A percentile compares a stretch with the other conserved stretches of the same genome.
Conservation (phyloP, 2,888 invertebrate species). For the Heterodera filipjevi region DNA sequence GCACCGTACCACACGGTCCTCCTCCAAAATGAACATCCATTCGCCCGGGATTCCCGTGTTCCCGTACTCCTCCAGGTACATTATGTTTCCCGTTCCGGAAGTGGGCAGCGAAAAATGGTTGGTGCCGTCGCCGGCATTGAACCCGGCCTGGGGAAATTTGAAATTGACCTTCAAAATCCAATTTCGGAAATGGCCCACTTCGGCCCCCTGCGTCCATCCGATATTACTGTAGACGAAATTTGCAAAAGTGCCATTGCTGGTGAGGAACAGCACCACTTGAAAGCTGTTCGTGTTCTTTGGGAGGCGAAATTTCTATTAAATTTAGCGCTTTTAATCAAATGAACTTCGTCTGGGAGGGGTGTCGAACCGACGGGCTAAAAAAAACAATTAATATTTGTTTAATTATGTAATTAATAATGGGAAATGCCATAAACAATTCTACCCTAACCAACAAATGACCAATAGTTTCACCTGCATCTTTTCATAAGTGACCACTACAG, state of each 20-base stretch:
- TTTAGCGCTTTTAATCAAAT: background rate
- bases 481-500: conserved; percentile 62
- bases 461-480: conserved; percentile 62
- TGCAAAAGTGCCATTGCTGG: conserved; percentile 62
- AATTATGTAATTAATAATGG: background rate
- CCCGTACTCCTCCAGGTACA: conserved; percentile 64
- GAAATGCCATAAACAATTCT: no score
- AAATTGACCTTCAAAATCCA: background rate
- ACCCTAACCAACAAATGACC: no score
- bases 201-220: conserved; percentile 65
- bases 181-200: conserved; percentile 40
- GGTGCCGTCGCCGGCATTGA: conserved; percentile 58
- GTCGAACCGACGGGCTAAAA: conserved; percentile 19
- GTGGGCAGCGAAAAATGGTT: conserved; percentile 59
- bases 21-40: conserved; percentile 64
- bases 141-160: conserved; percentile 52
- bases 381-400: background rate
- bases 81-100: conserved; percentile 63
- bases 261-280: conserved; percentile 64
- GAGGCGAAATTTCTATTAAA: background rate
- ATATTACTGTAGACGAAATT: conserved; percentile 65
- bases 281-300: conserved; percentile 64
- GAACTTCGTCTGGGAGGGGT: conserved; percentile 21
- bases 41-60: conserved; percentile 65
- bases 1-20: conserved; percentile 56